A percentile compares a stretch with the other conserved stretches of the same genome.
Evolutionary conservation across 2,888 invertebrate genomes (phyloP).

Genomic region (Himalopsyche tibetana): DNA sequence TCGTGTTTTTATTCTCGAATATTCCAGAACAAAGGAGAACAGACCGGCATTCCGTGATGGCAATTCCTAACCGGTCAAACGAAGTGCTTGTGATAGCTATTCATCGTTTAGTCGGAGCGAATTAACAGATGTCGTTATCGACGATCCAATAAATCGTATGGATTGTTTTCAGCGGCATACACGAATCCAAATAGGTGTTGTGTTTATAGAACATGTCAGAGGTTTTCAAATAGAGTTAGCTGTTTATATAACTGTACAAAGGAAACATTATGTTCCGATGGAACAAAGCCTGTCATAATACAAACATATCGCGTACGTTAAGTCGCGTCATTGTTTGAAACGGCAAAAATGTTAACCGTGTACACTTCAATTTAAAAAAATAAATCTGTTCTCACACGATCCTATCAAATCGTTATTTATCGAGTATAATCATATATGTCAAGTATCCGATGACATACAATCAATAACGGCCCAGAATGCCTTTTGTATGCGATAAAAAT

Average conservation of each 20-base stretch:
- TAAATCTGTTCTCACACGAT: not conserved
- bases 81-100: too few relatives aligned
- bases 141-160: not conserved
- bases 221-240: not conserved
- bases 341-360: not conserved
- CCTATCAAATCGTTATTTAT: not conserved
- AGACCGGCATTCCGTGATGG: too few relatives aligned
- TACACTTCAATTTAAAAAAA: not conserved
- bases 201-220: conserved; percentile 23
- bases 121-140: not conserved
- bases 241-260: not conserved
- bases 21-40: too few relatives aligned
- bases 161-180: not conserved
- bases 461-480: not conserved
- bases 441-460: conserved; percentile 32
- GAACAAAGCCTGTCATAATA: not conserved
- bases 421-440: conserved; percentile 4
- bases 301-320: not conserved
- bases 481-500: not conserved
- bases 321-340: not conserved
- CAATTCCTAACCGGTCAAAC: too few relatives aligned
- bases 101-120: not conserved
- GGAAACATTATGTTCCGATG: not conserved
- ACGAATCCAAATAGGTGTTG: not conserved
- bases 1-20: too few relatives aligned